Base-by-base conservation (phyloP, 2,888 invertebrate species). In the Drosophila mulleri region DNA sequence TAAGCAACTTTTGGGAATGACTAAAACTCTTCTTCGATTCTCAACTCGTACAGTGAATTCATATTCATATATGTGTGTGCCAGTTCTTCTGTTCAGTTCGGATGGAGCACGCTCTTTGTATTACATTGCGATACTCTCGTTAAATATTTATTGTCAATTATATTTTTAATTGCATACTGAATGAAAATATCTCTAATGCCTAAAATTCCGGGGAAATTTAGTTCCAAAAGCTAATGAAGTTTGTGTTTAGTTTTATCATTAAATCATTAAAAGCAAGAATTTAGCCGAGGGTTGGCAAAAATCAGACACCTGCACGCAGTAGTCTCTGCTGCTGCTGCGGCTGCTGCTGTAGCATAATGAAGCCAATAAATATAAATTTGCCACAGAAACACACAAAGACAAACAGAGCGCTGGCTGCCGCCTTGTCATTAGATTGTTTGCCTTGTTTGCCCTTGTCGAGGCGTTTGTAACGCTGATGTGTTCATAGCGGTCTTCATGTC, bases 401-500 rank as follows among this genome's bases (percentile, higher is more conserved):
- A 42, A 48, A 67, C 60, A 65, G 72, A 68, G 70, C 67, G 67
- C 65, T 56, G 66, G 60, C 71, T 68, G 73, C 76, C 68, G 73
- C 76, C 68, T 76, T 67, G 75, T 89, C 87, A 87, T 88, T 86
- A 89, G 78, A 88, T 88, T 88, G 90, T 88, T 88, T 88, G 90
- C 86, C 87, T 84, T 77, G 77, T 77, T 77, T 77, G 47, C 54
- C 73, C 68, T 56, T 83, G 88, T 89, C 81, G 82, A 80, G 75
- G 87, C 87, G 82, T 90, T 85, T 84, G 86, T 84, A 88, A 82
- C 89, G 73, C 82, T 86, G 89, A 90, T 91, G 91, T 88, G 88
- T 91, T 92, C 89, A 90, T 92, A 90, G 92, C 92, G 92, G 91
- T 92, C 50, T 92, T 91, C 86, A 78, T 91, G 92, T 92, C 92